Evolutionary conservation across 2,797 vertebrate genomes (phyloP), one percentile per base, ranked within the genome.

Genomic region (Falco cherrug): DNA sequence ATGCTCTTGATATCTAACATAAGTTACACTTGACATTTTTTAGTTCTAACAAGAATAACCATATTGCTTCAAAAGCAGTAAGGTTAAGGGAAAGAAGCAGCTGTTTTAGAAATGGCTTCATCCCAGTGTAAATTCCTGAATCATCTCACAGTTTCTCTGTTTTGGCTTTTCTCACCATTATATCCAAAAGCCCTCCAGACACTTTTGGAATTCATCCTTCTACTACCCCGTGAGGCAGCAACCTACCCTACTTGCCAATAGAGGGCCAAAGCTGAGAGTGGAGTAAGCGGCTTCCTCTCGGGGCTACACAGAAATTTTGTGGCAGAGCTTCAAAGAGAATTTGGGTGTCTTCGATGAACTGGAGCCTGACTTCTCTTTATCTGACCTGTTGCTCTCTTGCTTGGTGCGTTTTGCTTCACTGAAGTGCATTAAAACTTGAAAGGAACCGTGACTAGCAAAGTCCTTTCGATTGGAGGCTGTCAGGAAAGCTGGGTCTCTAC

Each of bases 21-120:
- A 90, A 93, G 61, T 85, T 89, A 65, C 33, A 78, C 41, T 91
- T 95, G 79, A 89, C 65, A 48, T 84, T 59, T 90, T 93, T 67
- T 54, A 65, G 24, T 69, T 94, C 47, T 85, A 75, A 69, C 26
- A 56, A 86, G 69, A 89, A 70, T 54, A 94, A 64, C 37, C 14
- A 19, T 35, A 26, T 63, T 76, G 51, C 41, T 93, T 95, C 87
- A 87, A 83, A 92, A 94, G 68, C 68, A 77, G 0, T 57, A 56
- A 77, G 39, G 70, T 74, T 67, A 93, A 90, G 57, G 67, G 75
- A 80, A 56, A 93, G 75, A 89, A 56, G 68, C 83, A 91, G 53
- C 53, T 92, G 68, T 6, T 87, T 60, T 54, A 87, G 83, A 92
- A 87, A 60, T 26, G 33, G 12, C 43, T 91, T 93, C 10, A 78